Conservation (phyloP, 2,888 invertebrate genomes). For the Byasa hedistus region DNA sequence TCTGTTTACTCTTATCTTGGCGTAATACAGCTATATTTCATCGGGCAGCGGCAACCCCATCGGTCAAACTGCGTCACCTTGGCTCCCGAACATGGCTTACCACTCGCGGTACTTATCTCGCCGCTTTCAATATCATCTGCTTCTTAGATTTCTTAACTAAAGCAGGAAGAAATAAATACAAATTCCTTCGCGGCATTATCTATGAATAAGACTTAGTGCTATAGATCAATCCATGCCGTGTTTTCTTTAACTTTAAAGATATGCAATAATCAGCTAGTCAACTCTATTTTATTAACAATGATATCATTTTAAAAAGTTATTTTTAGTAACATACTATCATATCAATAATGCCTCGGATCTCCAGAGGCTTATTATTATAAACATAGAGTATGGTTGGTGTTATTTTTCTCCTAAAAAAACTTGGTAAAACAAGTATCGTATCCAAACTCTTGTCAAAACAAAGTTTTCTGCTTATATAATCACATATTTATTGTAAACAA, state of each 20-base stretch:
- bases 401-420: too few species aligned
- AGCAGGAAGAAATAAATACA: conserved; percentile 22
- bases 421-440: too few species aligned
- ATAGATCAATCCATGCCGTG: neutral
- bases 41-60: conserved; percentile 27
- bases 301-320: too few species aligned
- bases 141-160: conserved; percentile 26
- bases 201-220: neutral
- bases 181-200: conserved; percentile 11
- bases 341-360: too few species aligned
- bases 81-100: conserved; percentile 34
- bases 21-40: conserved; percentile 25
- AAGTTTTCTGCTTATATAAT: conserved; percentile 31
- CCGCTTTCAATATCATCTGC: conserved; percentile 27
- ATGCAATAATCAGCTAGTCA: too few species aligned
- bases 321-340: too few species aligned
- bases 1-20: conserved; percentile 23
- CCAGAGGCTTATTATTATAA: too few species aligned
- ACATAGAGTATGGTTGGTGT: too few species aligned
- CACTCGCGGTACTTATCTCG: conserved; percentile 31
- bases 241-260: neutral
- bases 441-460: conserved; percentile 15
- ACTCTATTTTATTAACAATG: too few species aligned
- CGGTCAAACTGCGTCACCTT: conserved; percentile 33
- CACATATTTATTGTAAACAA: conserved; percentile 36